Conservation (phyloP, 2,797 vertebrate genomes). For the Alectoris magna region DNA sequence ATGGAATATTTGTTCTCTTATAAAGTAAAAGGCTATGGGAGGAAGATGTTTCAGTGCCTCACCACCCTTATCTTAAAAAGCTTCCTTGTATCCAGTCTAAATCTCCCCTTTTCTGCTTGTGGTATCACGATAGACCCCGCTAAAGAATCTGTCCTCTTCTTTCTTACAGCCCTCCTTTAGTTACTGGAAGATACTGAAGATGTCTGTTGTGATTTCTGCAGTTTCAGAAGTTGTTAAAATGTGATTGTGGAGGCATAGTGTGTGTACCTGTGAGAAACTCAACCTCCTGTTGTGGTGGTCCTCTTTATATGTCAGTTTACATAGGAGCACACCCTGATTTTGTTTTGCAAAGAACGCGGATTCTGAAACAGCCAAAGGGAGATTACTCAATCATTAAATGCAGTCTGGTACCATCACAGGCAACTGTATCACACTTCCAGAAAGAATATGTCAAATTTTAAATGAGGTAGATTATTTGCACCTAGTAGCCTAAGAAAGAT, state of each 20-base stretch:
- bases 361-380: neutral
- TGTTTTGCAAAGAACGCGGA: slow-evolving; percentile 6
- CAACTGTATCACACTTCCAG: neutral
- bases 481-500: neutral
- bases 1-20: neutral
- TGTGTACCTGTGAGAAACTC: neutral
- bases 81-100: too few species aligned
- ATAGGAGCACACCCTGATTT: neutral
- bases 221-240: neutral
- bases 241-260: neutral
- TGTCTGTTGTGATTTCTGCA: neutral
- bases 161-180: too few species aligned
- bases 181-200: too few species aligned
- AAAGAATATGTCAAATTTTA: neutral
- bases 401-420: neutral
- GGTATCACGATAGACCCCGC: too few species aligned
- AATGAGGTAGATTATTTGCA: neutral
- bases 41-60: neutral
- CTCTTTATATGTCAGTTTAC: neutral
- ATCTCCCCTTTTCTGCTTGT: too few species aligned
- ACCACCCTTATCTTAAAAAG: too few species aligned
- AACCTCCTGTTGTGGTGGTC: neutral
- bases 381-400: neutral
- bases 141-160: too few species aligned
- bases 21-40: neutral